Base-by-base conservation (phyloP, 2,888 invertebrate genomes). In the Linnaemya tessellans region DNA sequence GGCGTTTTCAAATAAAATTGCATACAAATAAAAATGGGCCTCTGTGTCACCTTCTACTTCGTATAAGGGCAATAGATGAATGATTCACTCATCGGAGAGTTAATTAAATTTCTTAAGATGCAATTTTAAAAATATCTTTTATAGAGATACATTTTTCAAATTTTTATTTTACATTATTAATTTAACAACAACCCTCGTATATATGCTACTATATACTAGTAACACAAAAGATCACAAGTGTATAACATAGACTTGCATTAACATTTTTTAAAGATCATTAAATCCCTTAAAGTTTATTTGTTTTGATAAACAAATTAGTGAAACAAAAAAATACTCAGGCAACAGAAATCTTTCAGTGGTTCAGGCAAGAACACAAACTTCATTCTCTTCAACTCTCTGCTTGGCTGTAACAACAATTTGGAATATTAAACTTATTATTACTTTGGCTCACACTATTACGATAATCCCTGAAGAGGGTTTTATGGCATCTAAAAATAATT, bases 401-500 rank as follows among this genome's bases (percentile, higher is more conserved):
- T 30, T 35, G 5, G 13, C n/a, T 20, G 0, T 22, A 54, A 35
- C 20, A 22, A 43, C 9, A 70, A 1, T 58, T 56, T 13, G n/a
- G n/a, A n/a, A 30, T 43, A 25, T 56, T 22, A 5, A 25, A 54
- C 20, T 68, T 54, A 68, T 54, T 58, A 30, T 67, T 46, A 18
- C 2, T 3, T 30, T 30, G 2, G 30, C 7, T 18, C n/a, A 5
- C n/a, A 49, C 10, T 35, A 13, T 35, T 18, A 20, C 4, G 22
- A 54, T 13, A 35, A 11, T 20, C 60, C 30, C 3, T 15, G n/a
- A 25, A 30, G 25, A 60, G 11, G 3, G 3, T 35, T 46, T 58
- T 60, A 20, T 35, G 25, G 60, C 60, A 18, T 18, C 70, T 30
- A 43, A 13, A 54, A 71, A 73, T 71, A 71, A 80, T 65, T 80